Evolutionary conservation across 2,113 vertebrate genomes (phyloP).

Genomic region (Gallinago undulata): DNA sequence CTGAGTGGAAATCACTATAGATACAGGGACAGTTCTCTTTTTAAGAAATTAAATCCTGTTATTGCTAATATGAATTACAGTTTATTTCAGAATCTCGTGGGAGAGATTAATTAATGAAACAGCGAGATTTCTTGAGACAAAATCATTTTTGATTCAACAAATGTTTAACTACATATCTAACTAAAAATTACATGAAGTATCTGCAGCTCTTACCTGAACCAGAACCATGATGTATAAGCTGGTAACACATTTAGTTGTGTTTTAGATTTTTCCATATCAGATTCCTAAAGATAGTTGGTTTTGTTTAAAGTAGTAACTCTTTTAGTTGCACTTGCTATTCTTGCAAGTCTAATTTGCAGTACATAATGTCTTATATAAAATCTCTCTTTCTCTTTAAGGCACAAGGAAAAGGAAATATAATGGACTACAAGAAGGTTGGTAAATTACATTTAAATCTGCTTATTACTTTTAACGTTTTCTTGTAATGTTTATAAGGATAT

Average conservation of each 20-base stretch:
- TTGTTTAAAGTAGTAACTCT: not conserved
- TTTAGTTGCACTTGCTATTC: slow-evolving; percentile 20
- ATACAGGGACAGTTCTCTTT: not conserved
- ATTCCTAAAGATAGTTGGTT: not conserved
- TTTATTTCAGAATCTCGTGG: not conserved
- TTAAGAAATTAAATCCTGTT: not conserved
- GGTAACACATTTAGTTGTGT: not conserved
- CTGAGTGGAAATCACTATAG: not conserved
- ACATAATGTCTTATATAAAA: not conserved
- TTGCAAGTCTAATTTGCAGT: not conserved
- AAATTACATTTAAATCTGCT: not conserved
- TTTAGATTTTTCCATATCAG: not conserved
- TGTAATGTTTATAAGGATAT: not conserved
- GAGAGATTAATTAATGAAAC: not conserved
- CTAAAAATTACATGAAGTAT: not conserved
- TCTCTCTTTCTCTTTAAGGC: slow-evolving; percentile 76
- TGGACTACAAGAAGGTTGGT: slow-evolving; percentile 89
- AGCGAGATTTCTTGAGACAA: not conserved
- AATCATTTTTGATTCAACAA: slow-evolving; percentile 15
- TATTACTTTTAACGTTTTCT: not conserved
- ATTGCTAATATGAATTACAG: not conserved
- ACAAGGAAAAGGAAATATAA: slow-evolving; percentile 79
- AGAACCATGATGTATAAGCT: not conserved
- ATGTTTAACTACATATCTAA: not conserved
- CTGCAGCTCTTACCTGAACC: not conserved